Base-by-base conservation (phyloP, 2,888 invertebrate genomes). In the Poecilobothrus nobilitatus region DNA sequence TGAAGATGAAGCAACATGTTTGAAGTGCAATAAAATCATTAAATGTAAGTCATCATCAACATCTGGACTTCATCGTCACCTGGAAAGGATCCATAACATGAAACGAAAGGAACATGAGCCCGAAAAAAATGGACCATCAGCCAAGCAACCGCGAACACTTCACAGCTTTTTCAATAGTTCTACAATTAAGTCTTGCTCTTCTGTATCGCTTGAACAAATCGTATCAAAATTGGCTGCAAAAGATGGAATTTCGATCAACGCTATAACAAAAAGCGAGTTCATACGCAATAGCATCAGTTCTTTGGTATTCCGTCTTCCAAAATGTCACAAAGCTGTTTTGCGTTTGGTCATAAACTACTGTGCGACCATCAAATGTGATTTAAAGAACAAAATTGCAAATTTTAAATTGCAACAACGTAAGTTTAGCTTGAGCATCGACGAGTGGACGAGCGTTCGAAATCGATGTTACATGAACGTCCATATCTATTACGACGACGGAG, bases 381-480 rank as follows among this genome's bases (percentile, higher is more conserved):
- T 64, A 6, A 53, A 15, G 8, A 53, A 65, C 10, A 22, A 65
- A 65, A 65, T 53, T 65, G n/a, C 18, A 9, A 64, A 41, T 34
- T 53, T 65, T 9, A 64, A 67, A 44, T 27, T 1, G 6, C 6
- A 64, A 67, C 22, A 63, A 10, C 15, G 27, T 18, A 68, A 69
- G 37, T 67, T 33, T 65, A 8, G 27, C 0, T 3, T 62, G 8
- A 34, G 18, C 3, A 67, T 69, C 9, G 66, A 66, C 21, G 68
- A 66, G 27, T 66, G 66, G 63, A 69, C 66, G 7, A 66, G 66
- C 15, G 18, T 69, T 64, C 61, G 66, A 33, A 64, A 64, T 53
- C 27, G 68, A 34, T 27, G 68, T 15, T 69, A 66, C 62, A 66
- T 69, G 18, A 37, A 62, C n/a, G 64, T 69, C 9, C 64, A 69